Evolutionary conservation across 1,140 invertebrate species (phyloP).

Genomic region (Brachionus koreanus): DNA sequence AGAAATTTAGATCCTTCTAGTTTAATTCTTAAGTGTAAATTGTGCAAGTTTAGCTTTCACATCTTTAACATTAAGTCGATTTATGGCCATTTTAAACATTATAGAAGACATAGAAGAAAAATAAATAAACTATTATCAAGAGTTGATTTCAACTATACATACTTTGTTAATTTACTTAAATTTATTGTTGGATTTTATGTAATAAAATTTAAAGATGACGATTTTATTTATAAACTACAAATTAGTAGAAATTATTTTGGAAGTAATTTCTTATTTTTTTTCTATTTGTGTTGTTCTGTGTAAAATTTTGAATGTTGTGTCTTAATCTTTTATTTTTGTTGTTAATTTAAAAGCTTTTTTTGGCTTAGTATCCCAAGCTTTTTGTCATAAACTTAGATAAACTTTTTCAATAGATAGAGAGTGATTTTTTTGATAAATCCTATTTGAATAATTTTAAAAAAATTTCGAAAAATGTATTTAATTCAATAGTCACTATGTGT

Average conservation of each 20-base stretch:
- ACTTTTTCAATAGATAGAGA: too few species aligned
- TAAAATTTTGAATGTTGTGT: neutral
- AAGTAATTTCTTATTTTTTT: neutral
- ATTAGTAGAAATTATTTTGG: neutral
- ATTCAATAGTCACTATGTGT: too few species aligned
- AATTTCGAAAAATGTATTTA: too few species aligned
- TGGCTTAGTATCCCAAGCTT: too few species aligned
- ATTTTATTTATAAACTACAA: slow-evolving; percentile 1
- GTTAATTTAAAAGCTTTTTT: too few species aligned
- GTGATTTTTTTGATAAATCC: neutral
- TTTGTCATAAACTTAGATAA: too few species aligned
- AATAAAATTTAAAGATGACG: neutral
- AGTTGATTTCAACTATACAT: neutral
- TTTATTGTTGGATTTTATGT: neutral
- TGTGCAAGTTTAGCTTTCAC: neutral
- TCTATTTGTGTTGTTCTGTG: neutral
- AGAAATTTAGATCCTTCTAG: neutral
- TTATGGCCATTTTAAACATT: neutral
- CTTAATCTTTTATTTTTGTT: too few species aligned
- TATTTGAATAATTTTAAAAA: neutral
- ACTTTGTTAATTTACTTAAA: neutral
- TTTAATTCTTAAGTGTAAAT: neutral
- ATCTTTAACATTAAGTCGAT: neutral
- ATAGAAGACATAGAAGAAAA: neutral
- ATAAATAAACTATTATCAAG: neutral